These are phyloP conservation scores for Mythimna lalbum DNA, from an alignment of 2,888 invertebrate genomes.

Conservation along the genomic window DNA sequence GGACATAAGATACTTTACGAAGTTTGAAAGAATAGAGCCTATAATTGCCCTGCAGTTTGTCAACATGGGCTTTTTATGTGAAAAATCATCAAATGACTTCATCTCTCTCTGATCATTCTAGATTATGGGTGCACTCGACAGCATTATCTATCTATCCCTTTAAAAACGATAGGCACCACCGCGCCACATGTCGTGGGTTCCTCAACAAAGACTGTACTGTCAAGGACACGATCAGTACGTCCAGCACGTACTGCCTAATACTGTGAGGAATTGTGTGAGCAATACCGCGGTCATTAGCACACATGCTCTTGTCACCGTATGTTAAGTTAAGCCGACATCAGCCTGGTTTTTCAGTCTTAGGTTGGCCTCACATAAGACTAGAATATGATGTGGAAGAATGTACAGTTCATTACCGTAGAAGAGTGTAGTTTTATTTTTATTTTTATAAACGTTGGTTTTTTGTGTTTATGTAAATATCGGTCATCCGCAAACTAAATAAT, in stretches of 20 bases:
- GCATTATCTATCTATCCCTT: no score
- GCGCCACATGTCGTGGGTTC: background rate
- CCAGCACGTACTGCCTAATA: slow-evolving; percentile 27
- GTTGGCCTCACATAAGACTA: background rate
- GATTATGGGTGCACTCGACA: no score
- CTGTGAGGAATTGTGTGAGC: slow-evolving; percentile 29
- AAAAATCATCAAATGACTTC: no score
- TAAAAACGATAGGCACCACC: background rate
- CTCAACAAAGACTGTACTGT: slow-evolving; percentile 9
- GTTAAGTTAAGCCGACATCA: slow-evolving; percentile 1
- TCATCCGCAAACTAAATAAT: background rate
- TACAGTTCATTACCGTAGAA: background rate
- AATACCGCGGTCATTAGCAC: background rate
- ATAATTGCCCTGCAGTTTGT: no score
- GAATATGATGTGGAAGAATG: background rate
- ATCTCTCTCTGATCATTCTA: no score
- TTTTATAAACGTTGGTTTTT: no score
- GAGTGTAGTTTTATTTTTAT: no score
- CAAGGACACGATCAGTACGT: slow-evolving; percentile 29
- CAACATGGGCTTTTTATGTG: no score
- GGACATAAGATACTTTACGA: no score
- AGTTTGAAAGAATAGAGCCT: no score
- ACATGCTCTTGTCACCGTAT: background rate
- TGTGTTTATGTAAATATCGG: background rate
- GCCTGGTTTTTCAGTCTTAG: background rate